Base-by-base conservation (phyloP, 2,888 invertebrate genomes). In the Tenthredo distinguenda region DNA sequence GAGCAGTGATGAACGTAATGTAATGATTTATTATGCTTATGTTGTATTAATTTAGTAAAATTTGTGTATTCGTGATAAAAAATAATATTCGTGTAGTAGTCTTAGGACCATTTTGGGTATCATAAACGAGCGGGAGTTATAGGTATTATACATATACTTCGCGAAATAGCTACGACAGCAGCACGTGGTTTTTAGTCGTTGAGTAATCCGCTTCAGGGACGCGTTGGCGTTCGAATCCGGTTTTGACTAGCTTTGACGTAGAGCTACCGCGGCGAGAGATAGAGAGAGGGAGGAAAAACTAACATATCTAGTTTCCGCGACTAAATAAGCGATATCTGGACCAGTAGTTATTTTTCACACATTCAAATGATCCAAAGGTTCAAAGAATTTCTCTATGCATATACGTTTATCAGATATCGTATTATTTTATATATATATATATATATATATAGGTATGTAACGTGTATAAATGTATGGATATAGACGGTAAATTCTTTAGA, bases 191-290 rank as follows among this genome's bases (percentile, higher is more conserved):
- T 47, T 34, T 37, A 37, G 21, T 21, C 47, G 81, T 81, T 81
- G 62, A 81, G 62, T 65, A 81, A 81, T 81, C 40, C 31, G 43
- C 43, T 58, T 81, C 81, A 81, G 58, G 37, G 81, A 58, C 65
- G 40, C 65, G 62, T 81, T 65, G 81, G 65, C 62, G 72, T 74
- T 40, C 62, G 6, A 58, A 81, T 81, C 81, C 62, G 62, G 81
- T 81, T 62, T n/a, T 15, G 34, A 34, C 84, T 40, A 76, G 84
- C 55, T 62, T 40, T n/a, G n/a, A 62, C 26, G 18, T 2, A 84
- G 50, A 68, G n/a, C 26, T 4, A 62, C 5, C n/a, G 34, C 26
- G 58, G 12, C 31, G 7, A 43, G 43, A 26, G 71, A 72, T 34
- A 84, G 21, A 84, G 37, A 34, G 71, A 68, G 26, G 34, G 37